Evolutionary conservation across 2,888 invertebrate species (phyloP), one percentile per base, ranked within the genome.

Genomic region (Choristoneura rosaceana): DNA sequence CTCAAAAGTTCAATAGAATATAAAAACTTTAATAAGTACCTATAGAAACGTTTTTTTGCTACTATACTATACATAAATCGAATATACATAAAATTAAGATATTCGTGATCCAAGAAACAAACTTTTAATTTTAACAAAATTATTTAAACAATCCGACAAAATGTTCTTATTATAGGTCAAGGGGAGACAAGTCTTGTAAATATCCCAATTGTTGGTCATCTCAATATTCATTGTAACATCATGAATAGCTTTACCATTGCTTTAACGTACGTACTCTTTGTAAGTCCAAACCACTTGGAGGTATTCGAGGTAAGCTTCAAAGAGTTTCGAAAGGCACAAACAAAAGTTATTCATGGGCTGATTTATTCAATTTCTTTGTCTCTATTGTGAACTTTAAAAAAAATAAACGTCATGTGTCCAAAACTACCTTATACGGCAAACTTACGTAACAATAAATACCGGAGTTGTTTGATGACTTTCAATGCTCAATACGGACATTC

Each of bases 271-370:
- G 34, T 59, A 58, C n/a, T 50, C 60, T 41, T 67, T 63, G 67
- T 71, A 41, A 33, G 25, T 45, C 17, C 15, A 15, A 64, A 50
- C n/a, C 64, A 34, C 50, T 34, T 17, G 41, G 61, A 61, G n/a
- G 10, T 66, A 62, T 58, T 41, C 62, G 55, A 55, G 38, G 58
- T 64, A 59, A 33, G 55, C 59, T 73, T 69, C 33, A 58, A 63
- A 68, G 50, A 69, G 59, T 63, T 69, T 69, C 64, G 50, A 64
- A 69, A 59, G 59, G 68, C 60, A 52, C 50, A 41, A 41, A 63
- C 66, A 61, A 58, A 73, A 52, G 52, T 67, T 63, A 71, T 71
- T 71, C 63, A 71, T 63, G 55, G 12, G 7, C 17, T 15, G 47
- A 45, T 62, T 67, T 67, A 58, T 67, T 43, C 43, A 64, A 50